Conservation (phyloP, 64 coral and sea anemone genomes). For the Porites lutea region DNA sequence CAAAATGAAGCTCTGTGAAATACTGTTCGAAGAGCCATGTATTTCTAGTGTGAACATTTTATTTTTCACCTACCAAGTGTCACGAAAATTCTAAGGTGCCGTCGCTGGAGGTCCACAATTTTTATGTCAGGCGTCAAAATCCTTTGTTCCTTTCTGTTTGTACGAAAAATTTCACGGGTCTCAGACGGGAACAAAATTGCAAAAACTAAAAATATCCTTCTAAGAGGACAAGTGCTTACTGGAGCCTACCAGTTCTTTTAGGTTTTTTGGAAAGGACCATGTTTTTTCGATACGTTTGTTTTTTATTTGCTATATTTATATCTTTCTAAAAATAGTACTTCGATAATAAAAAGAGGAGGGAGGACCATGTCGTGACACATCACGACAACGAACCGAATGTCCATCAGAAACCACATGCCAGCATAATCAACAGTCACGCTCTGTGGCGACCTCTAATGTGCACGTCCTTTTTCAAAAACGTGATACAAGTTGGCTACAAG, state of each 20-base stretch:
- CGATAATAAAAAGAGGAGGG: not conserved
- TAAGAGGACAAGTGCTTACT: not conserved
- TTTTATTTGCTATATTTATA: too few species aligned
- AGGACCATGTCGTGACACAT: conserved; percentile 11
- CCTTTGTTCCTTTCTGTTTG: not conserved
- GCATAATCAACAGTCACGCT: not conserved
- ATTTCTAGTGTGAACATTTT: too few species aligned
- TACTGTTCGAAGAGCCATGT: not conserved
- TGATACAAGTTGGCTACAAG: conserved; percentile 1
- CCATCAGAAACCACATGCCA: conserved; percentile 8
- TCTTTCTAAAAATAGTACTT: too few species aligned
- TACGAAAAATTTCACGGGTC: conserved; percentile 6
- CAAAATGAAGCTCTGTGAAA: not conserved
- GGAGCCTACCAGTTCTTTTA: not conserved
- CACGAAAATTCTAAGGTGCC: not conserved
- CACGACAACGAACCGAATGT: not conserved
- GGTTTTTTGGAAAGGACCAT: not conserved
- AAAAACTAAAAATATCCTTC: too few species aligned
- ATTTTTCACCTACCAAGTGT: too few species aligned
- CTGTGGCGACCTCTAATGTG: conserved; percentile 1
- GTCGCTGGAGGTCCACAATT: not conserved
- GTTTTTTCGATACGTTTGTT: too few species aligned
- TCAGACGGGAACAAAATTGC: not conserved
- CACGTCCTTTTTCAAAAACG: not conserved
- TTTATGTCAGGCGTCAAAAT: not conserved